These are phyloP conservation scores for Sphaerodactylus townsendi DNA, from an alignment of 2,113 vertebrate species.

Conservation along the genomic window DNA sequence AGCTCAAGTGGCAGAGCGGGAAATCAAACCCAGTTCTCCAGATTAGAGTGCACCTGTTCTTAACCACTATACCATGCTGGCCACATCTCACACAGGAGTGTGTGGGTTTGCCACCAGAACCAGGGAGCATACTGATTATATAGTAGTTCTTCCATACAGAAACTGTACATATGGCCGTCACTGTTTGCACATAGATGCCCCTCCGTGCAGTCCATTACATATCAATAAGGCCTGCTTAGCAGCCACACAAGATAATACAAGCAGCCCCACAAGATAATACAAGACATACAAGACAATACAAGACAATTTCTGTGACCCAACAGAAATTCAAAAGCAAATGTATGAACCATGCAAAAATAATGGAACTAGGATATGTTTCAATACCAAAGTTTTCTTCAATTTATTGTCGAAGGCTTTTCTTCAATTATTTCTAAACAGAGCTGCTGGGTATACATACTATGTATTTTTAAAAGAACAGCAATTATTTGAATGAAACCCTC, in stretches of 20 bases:
- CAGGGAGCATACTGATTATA: background rate
- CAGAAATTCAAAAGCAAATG: background rate
- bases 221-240: background rate
- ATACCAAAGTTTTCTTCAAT: fast-evolving
- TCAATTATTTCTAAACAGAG: background rate
- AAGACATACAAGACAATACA: background rate
- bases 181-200: background rate
- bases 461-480: background rate
- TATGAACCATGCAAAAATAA: background rate
- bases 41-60: too few species aligned
- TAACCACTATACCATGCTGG: too few species aligned
- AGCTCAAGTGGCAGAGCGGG: too few species aligned
- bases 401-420: too few species aligned
- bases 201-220: background rate
- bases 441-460: background rate
- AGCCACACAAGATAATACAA: background rate
- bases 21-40: too few species aligned
- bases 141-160: background rate
- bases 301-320: too few species aligned
- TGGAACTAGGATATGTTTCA: background rate
- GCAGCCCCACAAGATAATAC: too few species aligned
- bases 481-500: background rate
- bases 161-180: background rate
- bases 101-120: background rate
- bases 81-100: too few species aligned